Evolutionary conservation across 1,140 invertebrate species (phyloP), one percentile per base, ranked within the genome.

Genomic region (Drosophila nigromelanica): DNA sequence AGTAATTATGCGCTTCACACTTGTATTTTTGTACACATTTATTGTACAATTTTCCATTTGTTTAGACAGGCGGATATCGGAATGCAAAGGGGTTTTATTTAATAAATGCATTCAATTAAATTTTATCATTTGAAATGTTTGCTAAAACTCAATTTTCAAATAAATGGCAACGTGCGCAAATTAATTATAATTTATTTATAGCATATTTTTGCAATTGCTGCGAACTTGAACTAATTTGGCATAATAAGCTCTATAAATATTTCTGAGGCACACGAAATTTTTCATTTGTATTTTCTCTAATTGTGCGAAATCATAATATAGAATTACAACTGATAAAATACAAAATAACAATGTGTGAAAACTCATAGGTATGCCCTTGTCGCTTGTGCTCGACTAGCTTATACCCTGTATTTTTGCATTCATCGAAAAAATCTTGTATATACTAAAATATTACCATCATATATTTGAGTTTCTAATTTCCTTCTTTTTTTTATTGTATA

Each of bases 111-210:
- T 73, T 67, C 48, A 70, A 68, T 58, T 86, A 58, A 63, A 61
- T 47, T 47, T 62, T 76, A 43, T 62, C 24, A 18, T 45, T 27
- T 69, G 10, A 39, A 59, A 71, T 50, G 8, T 35, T 35, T n/a
- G 12, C 15, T 15, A 5, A 39, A 54, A 24, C n/a, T 14, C 24
- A 35, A 54, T 40, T 35, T 63, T 56, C 40, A 52, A 80, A 55
- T 79, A 78, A 79, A 85, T 86, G 78, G 78, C 70, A 74, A 77
- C 45, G 51, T 64, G 61, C 73, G 74, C 75, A 73, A 78, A 70
- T 67, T 71, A 79, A 70, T 75, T 74, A 64, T 63, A 81, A 83
- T 74, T 75, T 64, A 39, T 45, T 12, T 59, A 30, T 52, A 24
- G 2, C 56, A 61, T 55, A 70, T 67, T 64, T 68, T 68, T 51